Base-by-base conservation (phyloP, 2,113 vertebrate genomes). In the Pao palembangensis region DNA sequence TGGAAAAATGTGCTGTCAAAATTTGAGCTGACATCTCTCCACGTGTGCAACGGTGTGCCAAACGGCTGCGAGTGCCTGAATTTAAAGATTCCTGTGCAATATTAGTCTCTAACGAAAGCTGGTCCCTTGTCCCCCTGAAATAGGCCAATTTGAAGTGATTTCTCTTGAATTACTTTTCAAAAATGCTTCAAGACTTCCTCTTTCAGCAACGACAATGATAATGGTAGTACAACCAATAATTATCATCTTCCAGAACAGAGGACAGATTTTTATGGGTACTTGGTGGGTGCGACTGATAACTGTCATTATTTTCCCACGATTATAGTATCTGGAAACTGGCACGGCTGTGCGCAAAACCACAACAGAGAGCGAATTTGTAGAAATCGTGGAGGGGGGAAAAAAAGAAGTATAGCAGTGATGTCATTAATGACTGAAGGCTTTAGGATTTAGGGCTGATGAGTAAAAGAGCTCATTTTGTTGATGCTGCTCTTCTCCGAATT, bases 191-290 rank as follows among this genome's bases (percentile, higher is more conserved):
- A 89, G 87, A 86, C 87, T 90, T 89, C 74, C 87, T 87, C 87
- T 80, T 90, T 90, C 86, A 91, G 85, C 84, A 87, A 85, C 83
- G 85, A 90, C 87, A 89, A 91, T 89, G 90, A 92, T 91, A 91
- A 90, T 89, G 88, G 85, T 69, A 83, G 89, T 90, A 90, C 89
- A 90, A 90, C 88, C 88, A 88, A 90, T 89, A 92, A 92, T 91
- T 91, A 91, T 92, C 87, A 91, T 89, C 86, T 88, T 90, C 87
- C 88, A 88, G 89, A 87, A 89, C 86, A 85, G 85, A 88, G 80
- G 79, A 90, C 85, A 85, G 78, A 88, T 90, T 90, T 88, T 89
- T 89, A 84, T 89, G 85, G 86, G 85, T 76, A 89, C 85, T 87
- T 86, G 81, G 82, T 89, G 88, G 87, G 82, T 87, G 88, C 82